These are phyloP conservation scores for Paraescarpia echinospica DNA, from an alignment of 1,140 invertebrate genomes.

Conservation along the genomic window DNA sequence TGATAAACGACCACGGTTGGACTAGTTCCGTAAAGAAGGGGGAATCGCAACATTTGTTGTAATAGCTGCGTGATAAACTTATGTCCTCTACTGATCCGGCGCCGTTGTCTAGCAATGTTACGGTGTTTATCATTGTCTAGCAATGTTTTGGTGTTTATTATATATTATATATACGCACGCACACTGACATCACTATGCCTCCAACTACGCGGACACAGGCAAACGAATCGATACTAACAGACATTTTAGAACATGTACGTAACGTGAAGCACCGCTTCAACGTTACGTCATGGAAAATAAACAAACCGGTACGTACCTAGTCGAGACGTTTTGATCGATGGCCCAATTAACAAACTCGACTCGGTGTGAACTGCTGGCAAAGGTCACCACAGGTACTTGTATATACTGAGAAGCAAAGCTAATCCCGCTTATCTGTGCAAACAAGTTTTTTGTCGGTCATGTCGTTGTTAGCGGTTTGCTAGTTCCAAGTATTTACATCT, in stretches of 20 bases:
- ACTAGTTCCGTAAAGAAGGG: too few relatives aligned
- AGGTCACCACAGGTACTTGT: background rate
- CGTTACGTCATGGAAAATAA: background rate
- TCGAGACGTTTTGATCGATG: background rate
- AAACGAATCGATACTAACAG: background rate
- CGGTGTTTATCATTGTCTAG: too few relatives aligned
- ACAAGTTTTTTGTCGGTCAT: background rate
- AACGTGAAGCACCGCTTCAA: background rate
- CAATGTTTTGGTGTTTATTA: too few relatives aligned
- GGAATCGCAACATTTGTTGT: too few relatives aligned
- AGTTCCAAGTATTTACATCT: background rate
- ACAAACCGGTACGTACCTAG: background rate
- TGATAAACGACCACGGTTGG: too few relatives aligned
- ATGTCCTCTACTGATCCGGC: too few relatives aligned
- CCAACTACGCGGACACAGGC: background rate
- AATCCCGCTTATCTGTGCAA: background rate
- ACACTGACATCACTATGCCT: background rate
- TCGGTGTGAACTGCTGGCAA: background rate
- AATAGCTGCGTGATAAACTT: too few relatives aligned
- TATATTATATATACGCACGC: background rate
- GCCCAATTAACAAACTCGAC: background rate
- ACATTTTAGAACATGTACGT: background rate
- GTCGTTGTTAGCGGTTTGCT: background rate
- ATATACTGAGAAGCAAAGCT: background rate
- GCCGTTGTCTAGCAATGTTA: too few relatives aligned